phyloP scores from a whole-genome alignment of 1,140 invertebrate species.

The Augochlora pura region DNA sequence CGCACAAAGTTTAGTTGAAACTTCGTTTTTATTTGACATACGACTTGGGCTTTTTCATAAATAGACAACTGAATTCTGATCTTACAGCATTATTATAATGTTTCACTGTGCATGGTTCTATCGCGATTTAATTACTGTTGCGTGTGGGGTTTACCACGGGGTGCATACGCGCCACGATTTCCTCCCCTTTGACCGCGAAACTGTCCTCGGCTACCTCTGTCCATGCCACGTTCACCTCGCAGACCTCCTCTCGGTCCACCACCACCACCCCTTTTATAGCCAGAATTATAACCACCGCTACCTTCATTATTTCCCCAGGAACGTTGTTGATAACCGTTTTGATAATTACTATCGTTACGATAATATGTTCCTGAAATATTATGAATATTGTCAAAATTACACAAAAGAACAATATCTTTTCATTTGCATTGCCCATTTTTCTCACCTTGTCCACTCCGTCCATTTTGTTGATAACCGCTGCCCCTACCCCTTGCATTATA shows the following conservation, averaged over 20 bases:
- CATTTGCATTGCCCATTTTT: neutral
- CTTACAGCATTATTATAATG: constrained; percentile 54
- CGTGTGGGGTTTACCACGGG: constrained; percentile 72
- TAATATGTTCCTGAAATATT: constrained; percentile 70
- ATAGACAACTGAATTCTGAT: constrained; percentile 67
- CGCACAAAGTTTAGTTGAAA: constrained; percentile 8
- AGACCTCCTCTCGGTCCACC: constrained; percentile 61
- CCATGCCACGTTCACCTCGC: constrained; percentile 63
- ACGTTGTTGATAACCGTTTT: constrained; percentile 76
- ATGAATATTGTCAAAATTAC: neutral
- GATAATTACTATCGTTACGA: constrained; percentile 75
- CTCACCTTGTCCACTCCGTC: constrained; percentile 74
- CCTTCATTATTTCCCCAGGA: constrained; percentile 72
- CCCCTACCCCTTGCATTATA: constrained; percentile 73
- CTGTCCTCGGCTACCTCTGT: constrained; percentile 68
- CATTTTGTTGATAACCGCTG: constrained; percentile 75
- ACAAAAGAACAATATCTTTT: neutral
- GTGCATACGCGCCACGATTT: constrained; percentile 69
- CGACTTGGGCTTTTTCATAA: constrained; percentile 69
- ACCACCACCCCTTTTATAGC: constrained; percentile 69
- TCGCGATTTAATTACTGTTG: constrained; percentile 66
- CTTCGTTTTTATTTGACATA: constrained; percentile 22
- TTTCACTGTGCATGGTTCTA: constrained; percentile 60
- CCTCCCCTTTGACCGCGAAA: constrained; percentile 71
- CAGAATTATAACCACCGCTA: constrained; percentile 67